Evolutionary conservation across 2,888 invertebrate genomes (phyloP).

Genomic region (Epiblema foenella): DNA sequence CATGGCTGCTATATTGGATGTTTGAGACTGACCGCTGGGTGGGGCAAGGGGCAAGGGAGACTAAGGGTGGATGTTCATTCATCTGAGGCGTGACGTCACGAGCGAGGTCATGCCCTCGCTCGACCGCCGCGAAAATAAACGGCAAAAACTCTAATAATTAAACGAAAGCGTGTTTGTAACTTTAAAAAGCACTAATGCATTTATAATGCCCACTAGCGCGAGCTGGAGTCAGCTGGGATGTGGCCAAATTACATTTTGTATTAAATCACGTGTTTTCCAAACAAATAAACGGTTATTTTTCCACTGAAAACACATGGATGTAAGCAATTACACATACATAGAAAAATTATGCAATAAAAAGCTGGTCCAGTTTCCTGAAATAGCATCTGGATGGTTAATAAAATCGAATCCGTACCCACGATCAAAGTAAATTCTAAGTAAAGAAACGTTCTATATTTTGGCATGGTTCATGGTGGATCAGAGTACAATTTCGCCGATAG

Average conservation of each 20-base stretch:
- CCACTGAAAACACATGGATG: not conserved
- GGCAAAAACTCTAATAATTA: conserved; percentile 62
- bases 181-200: conserved; percentile 63
- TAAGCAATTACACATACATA: not conserved
- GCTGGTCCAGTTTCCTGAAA: not conserved
- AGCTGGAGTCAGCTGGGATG: conserved; percentile 49
- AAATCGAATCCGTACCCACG: not conserved
- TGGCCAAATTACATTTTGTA: conserved; percentile 45
- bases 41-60: conserved; percentile 52
- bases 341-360: not conserved
- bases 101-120: conserved; percentile 76
- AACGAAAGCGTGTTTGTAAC: conserved; percentile 48
- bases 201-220: conserved; percentile 65
- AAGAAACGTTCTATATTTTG: too few species aligned
- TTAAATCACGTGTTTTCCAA: conserved; percentile 12
- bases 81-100: conserved; percentile 78
- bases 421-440: not conserved
- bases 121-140: conserved; percentile 58
- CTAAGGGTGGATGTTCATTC: conserved; percentile 74
- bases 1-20: conserved; percentile 68
- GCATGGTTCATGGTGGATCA: not conserved
- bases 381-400: not conserved
- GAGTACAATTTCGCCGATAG: not conserved
- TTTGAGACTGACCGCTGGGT: conserved; percentile 65
- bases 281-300: conserved; percentile 5